Conservation (phyloP, 2,888 invertebrate species). For the Drosophila meridionalis region DNA sequence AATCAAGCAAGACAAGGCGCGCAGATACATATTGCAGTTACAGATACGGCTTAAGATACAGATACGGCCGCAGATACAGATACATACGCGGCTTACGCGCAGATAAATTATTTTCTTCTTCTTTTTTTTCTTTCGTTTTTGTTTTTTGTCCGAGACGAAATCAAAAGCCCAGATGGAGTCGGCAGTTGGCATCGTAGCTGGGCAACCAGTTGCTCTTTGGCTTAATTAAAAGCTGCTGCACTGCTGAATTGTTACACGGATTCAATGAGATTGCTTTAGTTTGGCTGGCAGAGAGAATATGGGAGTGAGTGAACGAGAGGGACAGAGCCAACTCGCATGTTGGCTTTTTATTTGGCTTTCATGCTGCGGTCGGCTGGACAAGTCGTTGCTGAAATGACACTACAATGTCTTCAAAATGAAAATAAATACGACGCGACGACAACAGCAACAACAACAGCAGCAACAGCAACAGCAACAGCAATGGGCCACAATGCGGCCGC, state of each 20-base stretch:
- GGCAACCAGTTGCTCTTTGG: conserved; percentile 80
- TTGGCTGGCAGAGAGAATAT: not conserved
- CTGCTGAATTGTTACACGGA: conserved; percentile 75
- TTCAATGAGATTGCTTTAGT: conserved; percentile 47
- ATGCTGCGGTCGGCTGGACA: conserved; percentile 68
- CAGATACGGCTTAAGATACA: conserved; percentile 59
- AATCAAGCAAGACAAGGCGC: conserved; percentile 42
- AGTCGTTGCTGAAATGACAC: conserved; percentile 80
- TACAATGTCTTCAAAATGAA: conserved; percentile 81
- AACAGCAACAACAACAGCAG: conserved; percentile 22
- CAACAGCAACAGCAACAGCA: conserved; percentile 22
- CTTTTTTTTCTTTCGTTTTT: not conserved
- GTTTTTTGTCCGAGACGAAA: conserved; percentile 20
- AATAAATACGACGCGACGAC: conserved; percentile 74
- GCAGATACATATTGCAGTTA: conserved; percentile 64
- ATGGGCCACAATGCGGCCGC: conserved; percentile 39
- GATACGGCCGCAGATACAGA: conserved; percentile 49
- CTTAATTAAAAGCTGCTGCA: conserved; percentile 80
- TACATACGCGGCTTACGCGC: conserved; percentile 71
- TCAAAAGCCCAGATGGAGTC: conserved; percentile 14
- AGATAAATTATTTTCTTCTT: conserved; percentile 74
- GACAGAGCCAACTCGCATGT: conserved; percentile 7
- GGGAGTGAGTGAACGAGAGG: not conserved
- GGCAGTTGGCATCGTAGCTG: conserved; percentile 11
- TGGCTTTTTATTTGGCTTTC: conserved; percentile 73